Percentiles rank a stretch among this genome's conserved stretches.
phyloP scores from a whole-genome alignment of 2,797 vertebrate genomes.

The Enteromius thamalakanensis region DNA sequence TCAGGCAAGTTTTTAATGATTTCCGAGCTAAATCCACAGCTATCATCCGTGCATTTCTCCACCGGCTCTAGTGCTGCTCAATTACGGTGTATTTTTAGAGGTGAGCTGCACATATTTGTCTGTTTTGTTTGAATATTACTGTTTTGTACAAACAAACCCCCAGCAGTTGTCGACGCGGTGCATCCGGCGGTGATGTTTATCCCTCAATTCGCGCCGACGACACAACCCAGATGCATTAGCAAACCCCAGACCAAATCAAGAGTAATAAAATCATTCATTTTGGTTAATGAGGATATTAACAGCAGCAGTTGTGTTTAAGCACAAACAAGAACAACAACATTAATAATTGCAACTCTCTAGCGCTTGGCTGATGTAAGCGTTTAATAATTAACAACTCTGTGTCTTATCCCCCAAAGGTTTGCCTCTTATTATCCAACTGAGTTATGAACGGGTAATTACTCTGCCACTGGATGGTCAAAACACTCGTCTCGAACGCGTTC shows the following conservation, averaged over 20 bases:
- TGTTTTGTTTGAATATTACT: slow-evolving; percentile 15
- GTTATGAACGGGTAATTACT: slow-evolving; percentile 84
- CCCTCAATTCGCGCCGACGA: slow-evolving; percentile 71
- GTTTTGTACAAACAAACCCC: slow-evolving; percentile 38
- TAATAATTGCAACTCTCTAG: slow-evolving; percentile 85
- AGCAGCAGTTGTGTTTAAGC: slow-evolving; percentile 83
- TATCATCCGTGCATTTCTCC: slow-evolving; percentile 39
- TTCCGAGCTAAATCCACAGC: slow-evolving; percentile 35
- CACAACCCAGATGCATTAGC: slow-evolving; percentile 73
- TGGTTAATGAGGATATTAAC: slow-evolving; percentile 87
- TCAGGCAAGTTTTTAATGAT: slow-evolving; percentile 55
- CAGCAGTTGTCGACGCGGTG: slow-evolving; percentile 59
- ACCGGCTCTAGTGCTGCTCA: background rate
- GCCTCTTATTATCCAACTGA: slow-evolving; percentile 82
- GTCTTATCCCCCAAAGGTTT: slow-evolving; percentile 81
- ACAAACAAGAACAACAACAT: slow-evolving; percentile 87
- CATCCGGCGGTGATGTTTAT: slow-evolving; percentile 64
- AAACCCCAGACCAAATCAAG: slow-evolving; percentile 83
- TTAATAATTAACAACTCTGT: slow-evolving; percentile 88
- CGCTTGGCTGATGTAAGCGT: slow-evolving; percentile 83
- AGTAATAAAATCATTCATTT: slow-evolving; percentile 85
- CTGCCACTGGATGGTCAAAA: slow-evolving; percentile 80
- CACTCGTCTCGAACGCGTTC: slow-evolving; percentile 71
- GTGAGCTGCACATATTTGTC: background rate
- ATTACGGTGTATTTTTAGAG: slow-evolving; percentile 39